Evolutionary conservation across 2,888 invertebrate species (phyloP), one percentile per base, ranked within the genome.

Genomic region (Reticulitermes lucifugus): DNA sequence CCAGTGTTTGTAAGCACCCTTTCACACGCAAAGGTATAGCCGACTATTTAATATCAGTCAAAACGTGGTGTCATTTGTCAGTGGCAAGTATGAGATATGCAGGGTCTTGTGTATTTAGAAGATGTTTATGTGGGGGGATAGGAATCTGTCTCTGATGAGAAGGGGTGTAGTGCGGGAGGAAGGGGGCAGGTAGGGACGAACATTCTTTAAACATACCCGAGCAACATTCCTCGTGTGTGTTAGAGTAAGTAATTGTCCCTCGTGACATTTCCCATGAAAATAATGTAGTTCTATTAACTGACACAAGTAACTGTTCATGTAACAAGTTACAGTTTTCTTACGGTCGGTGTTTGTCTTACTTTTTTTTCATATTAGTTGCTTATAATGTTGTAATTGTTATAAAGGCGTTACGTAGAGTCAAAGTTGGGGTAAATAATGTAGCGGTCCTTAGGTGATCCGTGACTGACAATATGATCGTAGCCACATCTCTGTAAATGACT

Each of bases 51-150:
- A 65, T 65, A 65, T 65, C 65, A 65, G 65, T 65, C 25, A 65
- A 25, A 65, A 65, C 25, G 25, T 25, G n/a, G 51, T 79, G 79
- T 51, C 79, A 79, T 79, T 79, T 79, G 79, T 79, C 79, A 79
- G 79, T 79, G 79, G 79, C 79, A 79, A 21, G 21, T 25, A 51
- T 79, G 55, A 79, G 51, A 43, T 51, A 79, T 79, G 25, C 14
- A 29, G 21, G 51, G 79, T 51, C 79, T 25, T 25, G 79, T 79
- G 51, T 79, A 51, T 79, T 79, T 79, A 79, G 79, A 79, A 46
- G 43, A 79, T 79, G 79, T 79, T 79, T 51, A 79, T 51, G 51
- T 55, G 65, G 65, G 65, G 21, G 60, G 25, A 25, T 25, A 25
- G 65, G 65, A 25, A 51, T n/a, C 60, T n/a, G 12, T 10, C 2